Evolutionary conservation across 2,113 vertebrate species (phyloP), one percentile per base, ranked within the genome.

Genomic region (Neolamprologus fasciatus): DNA sequence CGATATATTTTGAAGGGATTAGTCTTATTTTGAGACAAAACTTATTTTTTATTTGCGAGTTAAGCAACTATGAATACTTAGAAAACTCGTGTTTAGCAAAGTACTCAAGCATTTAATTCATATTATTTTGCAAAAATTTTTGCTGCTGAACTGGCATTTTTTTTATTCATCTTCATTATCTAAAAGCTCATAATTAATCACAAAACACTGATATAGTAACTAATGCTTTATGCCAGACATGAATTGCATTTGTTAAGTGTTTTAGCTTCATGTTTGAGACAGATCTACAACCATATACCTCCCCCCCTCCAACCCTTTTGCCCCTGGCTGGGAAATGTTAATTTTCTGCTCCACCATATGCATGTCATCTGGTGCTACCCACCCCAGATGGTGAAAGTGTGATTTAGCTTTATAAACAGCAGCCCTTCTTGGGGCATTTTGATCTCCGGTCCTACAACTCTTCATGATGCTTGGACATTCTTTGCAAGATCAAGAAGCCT

Each of bases 321-420:
- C 86, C 86, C 90, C 82, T 94, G 85, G 90, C 92, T 94, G 94
- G 89, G 90, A 93, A 92, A 84, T 89, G 88, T 91, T 89, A 68
- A 83, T 91, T 91, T 93, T 89, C 89, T 91, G 87, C 93, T 87
- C 89, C 89, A 91, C 87, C 93, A 94, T 91, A 82, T 91, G 94
- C 93, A 93, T 95, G 93, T 90, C 92, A 91, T 91, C 91, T 91
- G 89, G 93, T 93, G 89, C 87, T 87, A 40, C 84, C 83, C 82
- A 90, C 87, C 88, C 88, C 93, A 92, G 91, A 92, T 91, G 87
- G 82, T 84, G 26, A 89, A 85, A 45, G 81, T 86, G 71, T 88
- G 82, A 86, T 85, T 80, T 80, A 83, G 87, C 85, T 83, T 87
- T 87, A 40, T 63, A 54, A 89, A 83, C 71, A 45, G 76, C 81